Base-by-base conservation (phyloP, 1,140 invertebrate genomes). In the Chironomus tepperi region DNA sequence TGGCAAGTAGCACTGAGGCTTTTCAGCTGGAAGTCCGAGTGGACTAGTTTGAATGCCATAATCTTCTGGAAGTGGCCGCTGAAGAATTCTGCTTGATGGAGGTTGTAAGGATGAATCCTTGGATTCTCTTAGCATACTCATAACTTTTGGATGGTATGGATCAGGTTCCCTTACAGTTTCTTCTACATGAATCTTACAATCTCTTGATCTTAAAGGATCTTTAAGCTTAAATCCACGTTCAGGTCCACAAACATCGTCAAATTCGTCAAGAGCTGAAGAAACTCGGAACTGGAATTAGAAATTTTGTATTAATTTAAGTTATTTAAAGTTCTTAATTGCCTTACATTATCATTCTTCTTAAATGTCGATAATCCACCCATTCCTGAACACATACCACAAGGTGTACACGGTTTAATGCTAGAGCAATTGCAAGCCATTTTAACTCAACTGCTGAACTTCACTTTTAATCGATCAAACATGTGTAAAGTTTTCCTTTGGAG, bases 21-120 rank as follows among this genome's bases (percentile, higher is more conserved):
- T 65, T 77, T 74, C 21, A 73, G 16, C 72, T 65, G 76, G 47
- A 16, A 65, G 42, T n/a, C 34, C 47, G 0, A 47, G 16, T 73
- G 42, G 67, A 70, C 43, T 73, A 12, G n/a, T 73, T 24, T 16
- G n/a, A 43, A 42, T 8, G 43, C 34, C 42, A 75, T 65, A 70
- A 19, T 42, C 24, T 76, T 70, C 15, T 75, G 75, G 42, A 75
- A 34, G 24, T 34, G 24, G 24, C 5, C 24, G 24, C 5, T 34
- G 24, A 34, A 34, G 1, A 2, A 5, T 5, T 34, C 2, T 5
- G 5, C 24, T 34, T 34, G 24, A 34, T 24, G 42, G 74, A 73
- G 12, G 74, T n/a, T 67, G 70, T 24, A 57, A 73, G 12, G 70
- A 72, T 19, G 18, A 74, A 74, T 34, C 42, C 3, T 74, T 57